Conservation (phyloP, 2,113 vertebrate genomes). For the Sorex fumeus region DNA sequence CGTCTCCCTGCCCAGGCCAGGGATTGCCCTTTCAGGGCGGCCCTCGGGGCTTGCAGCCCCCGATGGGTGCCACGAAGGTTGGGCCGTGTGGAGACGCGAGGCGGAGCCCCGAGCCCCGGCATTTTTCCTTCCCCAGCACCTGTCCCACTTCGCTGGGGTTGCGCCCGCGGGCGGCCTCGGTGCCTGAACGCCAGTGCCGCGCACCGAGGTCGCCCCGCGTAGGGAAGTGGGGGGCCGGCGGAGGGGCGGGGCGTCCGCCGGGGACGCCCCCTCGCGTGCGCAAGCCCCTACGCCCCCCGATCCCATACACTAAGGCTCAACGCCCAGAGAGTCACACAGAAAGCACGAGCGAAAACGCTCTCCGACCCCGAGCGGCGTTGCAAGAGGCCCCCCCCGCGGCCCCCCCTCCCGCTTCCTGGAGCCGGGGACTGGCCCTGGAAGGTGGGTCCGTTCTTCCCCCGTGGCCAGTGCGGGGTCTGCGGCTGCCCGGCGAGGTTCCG, state of each 20-base stretch:
- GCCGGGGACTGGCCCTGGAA: constrained; percentile 70
- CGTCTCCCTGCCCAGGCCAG: neutral
- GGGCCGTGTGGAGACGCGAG: constrained; percentile 52
- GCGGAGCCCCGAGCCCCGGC: constrained; percentile 61
- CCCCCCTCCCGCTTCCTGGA: constrained; percentile 62
- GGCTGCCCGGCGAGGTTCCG: constrained; percentile 80
- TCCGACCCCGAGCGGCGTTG: constrained; percentile 70
- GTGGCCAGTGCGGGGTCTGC: constrained; percentile 83
- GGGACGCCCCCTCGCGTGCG: constrained; percentile 29
- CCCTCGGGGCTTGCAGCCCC: constrained; percentile 5
- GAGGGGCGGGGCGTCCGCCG: constrained; percentile 68
- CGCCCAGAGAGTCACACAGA: constrained; percentile 68
- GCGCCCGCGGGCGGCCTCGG: constrained; percentile 59
- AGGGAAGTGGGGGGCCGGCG: constrained; percentile 65
- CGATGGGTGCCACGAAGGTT: constrained; percentile 67
- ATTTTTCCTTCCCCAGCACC: constrained; percentile 82
- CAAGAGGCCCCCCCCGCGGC: neutral
- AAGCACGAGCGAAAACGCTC: constrained; percentile 73
- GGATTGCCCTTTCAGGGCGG: constrained; percentile 26
- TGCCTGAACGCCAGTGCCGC: constrained; percentile 50
- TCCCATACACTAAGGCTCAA: constrained; percentile 42
- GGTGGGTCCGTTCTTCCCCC: constrained; percentile 78
- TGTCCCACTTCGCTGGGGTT: constrained; percentile 82
- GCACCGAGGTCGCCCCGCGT: constrained; percentile 65
- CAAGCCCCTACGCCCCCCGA: constrained; percentile 56